Percentiles rank a stretch among this genome's conserved stretches.
phyloP scores from a whole-genome alignment of 2,113 vertebrate genomes.

The Condylura cristata region DNA sequence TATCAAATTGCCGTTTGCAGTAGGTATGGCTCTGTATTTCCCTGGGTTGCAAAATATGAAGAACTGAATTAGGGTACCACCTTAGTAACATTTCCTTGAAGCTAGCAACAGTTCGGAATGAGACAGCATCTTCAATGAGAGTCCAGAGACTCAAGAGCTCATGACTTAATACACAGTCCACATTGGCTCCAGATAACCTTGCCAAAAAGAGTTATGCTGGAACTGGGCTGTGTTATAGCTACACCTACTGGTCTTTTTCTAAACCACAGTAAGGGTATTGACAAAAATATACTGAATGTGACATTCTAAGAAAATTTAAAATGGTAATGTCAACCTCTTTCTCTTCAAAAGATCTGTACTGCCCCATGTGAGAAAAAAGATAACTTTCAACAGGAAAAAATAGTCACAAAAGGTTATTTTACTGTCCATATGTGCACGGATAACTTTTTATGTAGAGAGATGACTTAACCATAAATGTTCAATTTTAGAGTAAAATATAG shows the following conservation, averaged over 20 bases:
- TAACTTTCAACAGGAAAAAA: not conserved
- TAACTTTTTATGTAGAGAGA: not conserved
- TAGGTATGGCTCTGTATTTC: not conserved
- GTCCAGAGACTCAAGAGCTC: not conserved
- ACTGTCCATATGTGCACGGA: not conserved
- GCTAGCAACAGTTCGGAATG: not conserved
- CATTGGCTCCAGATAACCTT: not conserved
- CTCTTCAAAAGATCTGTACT: not conserved
- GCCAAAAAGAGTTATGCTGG: not conserved
- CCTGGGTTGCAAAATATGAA: not conserved
- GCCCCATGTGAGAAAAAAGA: not conserved
- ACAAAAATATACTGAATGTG: not conserved
- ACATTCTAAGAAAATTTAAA: not conserved
- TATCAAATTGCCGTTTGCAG: not conserved
- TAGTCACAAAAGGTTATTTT: not conserved
- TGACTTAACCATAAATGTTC: not conserved
- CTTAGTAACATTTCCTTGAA: not conserved
- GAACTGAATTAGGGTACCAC: not conserved
- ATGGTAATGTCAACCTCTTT: not conserved
- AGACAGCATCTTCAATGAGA: not conserved
- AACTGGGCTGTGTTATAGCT: slow-evolving; percentile 1
- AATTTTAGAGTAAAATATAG: not conserved
- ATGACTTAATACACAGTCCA: not conserved
- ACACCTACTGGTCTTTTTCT: slow-evolving; percentile 55
- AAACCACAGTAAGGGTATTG: not conserved